Evolutionary conservation across 2,113 vertebrate genomes (phyloP), one percentile per base, ranked within the genome.

Genomic region (Rhinoptilus africanus): DNA sequence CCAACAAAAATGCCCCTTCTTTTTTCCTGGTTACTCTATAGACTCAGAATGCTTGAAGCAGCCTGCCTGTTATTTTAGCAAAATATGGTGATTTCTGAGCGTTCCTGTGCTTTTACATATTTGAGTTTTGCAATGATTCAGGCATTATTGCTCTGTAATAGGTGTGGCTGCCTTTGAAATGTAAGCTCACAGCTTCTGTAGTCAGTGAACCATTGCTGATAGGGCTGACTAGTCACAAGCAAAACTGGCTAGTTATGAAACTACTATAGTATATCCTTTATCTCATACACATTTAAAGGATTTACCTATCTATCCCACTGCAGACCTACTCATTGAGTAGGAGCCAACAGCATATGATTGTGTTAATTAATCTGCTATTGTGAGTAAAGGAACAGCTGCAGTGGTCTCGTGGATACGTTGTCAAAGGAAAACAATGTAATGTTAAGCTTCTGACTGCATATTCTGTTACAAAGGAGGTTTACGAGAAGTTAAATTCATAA

Each of bases 281-380:
- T 99, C 99, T 99, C 98, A 97, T 98, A 98, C 94, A 98, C 99
- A 98, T 99, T 99, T 99, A 98, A 99, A 99, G 99, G 99, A 99
- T 99, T 99, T 99, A 99, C 99, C 99, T 99, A 99, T 99, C 99
- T 99, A 98, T 99, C 99, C 99, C 97, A 97, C 98, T 99, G 99
- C 99, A 99, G 99, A 99, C 99, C 99, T 99, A 99, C 98, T 98
- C 98, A 99, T 99, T 99, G 99, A 99, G 99, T 98, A 98, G 93
- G 97, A 99, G 99, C 99, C 99, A 99, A 99, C 98, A 98, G 99
- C 99, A 98, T 99, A 99, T 98, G 99, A 99, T 99, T 99, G 99
- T 99, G 99, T 99, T 99, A 99, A 99, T 99, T 99, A 99, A 99
- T 99, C 99, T 99, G 99, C 99, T 99, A 99, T 99, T 99, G 99